phyloP scores from a whole-genome alignment of 2,797 vertebrate genomes.

The Melanitta fusca region DNA sequence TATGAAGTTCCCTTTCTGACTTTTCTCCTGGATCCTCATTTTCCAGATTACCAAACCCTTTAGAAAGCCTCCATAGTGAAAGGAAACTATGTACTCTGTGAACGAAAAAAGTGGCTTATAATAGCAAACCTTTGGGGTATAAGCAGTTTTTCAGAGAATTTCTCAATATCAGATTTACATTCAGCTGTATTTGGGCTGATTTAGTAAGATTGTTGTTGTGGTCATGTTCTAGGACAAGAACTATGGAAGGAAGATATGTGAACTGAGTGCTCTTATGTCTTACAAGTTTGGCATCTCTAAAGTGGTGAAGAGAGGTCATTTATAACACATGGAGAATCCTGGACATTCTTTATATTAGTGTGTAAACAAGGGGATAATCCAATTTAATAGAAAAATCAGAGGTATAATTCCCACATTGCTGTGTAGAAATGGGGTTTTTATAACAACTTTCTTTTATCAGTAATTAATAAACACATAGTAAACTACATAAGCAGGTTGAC shows the following conservation, averaged over 20 bases:
- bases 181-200: background rate
- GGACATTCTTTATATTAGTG: background rate
- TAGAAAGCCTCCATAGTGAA: background rate
- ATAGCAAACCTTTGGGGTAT: background rate
- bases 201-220: background rate
- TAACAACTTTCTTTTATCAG: background rate
- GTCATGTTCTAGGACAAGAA: background rate
- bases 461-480: background rate
- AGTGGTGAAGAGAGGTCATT: background rate
- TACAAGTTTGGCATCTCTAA: background rate
- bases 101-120: background rate
- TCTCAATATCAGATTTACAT: background rate
- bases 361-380: background rate
- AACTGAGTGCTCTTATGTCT: background rate
- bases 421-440: background rate
- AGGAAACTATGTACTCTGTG: background rate
- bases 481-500: background rate
- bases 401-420: background rate
- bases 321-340: background rate
- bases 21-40: background rate
- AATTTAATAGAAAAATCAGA: background rate
- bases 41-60: slow-evolving; percentile 9
- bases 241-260: background rate
- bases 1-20: background rate
- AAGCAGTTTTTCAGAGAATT: background rate